Evolutionary conservation across 2,797 vertebrate genomes (phyloP), one percentile per base, ranked within the genome.

Genomic region (Hippoglossus hippoglossus): DNA sequence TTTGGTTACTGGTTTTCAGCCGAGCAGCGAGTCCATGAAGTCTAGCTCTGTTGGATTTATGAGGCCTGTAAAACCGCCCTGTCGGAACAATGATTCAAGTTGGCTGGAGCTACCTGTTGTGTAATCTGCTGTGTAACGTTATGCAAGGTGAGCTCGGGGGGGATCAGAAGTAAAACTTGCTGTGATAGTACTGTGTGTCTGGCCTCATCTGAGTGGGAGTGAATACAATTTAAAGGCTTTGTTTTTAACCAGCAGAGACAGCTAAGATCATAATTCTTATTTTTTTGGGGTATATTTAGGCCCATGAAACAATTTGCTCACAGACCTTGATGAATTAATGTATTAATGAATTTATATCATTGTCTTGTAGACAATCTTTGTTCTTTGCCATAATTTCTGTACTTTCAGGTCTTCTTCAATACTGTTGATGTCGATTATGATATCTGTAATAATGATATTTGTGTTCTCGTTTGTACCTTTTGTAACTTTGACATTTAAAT

Each of bases 81-180:
- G 44, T 66, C 9, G 2, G 47, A 51, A 67, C 68, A 49, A n/a
- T 60, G 52, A 60, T 47, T 76, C 46, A 19, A 16, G 49, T 76
- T 81, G 67, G 75, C 75, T 9, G 0, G 18, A 62, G 68, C 55
- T 70, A 61, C 65, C 53, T 72, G 82, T 87, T 89, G 71, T 81
- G 71, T 80, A 89, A 87, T 74, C 63, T 55, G 63, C 65, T 63
- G 60, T 50, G 66, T 68, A 63, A 64, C 0, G 50, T 84, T 80
- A 81, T 75, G 67, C 75, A 84, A 82, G 80, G 73, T 84, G 62
- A 79, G 71, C 68, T 83, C 80, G 82, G 74, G 75, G 82, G 72
- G n/a, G 52, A 65, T 73, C 64, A 73, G 54, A 24, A 52, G 65
- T 52, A 34, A 82, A 66, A 34, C 44, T 73, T 8, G 10, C 49